These are phyloP conservation scores for Chondrilla cf. caribensis DNA, from an alignment of 37 sponge, comb jelly and placozoan species.

Conservation along the genomic window DNA sequence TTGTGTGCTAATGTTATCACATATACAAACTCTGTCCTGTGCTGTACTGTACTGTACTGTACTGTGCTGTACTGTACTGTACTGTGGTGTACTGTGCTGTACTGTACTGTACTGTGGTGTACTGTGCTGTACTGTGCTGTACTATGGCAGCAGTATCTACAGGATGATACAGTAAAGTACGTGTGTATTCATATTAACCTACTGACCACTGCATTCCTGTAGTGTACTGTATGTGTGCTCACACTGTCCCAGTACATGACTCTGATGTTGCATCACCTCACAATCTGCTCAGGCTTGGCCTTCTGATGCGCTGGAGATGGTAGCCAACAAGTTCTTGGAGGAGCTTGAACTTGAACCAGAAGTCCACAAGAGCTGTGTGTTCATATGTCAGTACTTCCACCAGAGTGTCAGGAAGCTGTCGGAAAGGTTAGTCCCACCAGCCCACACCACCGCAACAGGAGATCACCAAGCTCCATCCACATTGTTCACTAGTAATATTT, in stretches of 20 bases:
- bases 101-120: too few relatives aligned
- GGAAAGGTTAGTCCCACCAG: constrained; percentile 14
- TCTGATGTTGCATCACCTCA: background rate
- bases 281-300: constrained; percentile 79
- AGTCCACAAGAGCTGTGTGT: constrained; percentile 72
- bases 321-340: constrained; percentile 98
- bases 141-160: too few relatives aligned
- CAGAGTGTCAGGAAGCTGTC: constrained; percentile 56
- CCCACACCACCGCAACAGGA: background rate
- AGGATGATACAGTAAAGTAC: too few relatives aligned
- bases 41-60: too few relatives aligned
- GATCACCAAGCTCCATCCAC: background rate
- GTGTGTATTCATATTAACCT: too few relatives aligned
- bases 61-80: too few relatives aligned
- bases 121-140: too few relatives aligned
- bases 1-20: background rate
- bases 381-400: constrained; percentile 96
- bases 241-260: background rate
- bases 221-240: background rate
- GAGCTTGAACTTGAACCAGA: constrained; percentile 84
- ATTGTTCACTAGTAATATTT: background rate
- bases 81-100: too few relatives aligned
- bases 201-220: too few relatives aligned
- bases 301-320: constrained; percentile 97
- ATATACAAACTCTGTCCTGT: background rate